phyloP scores from a whole-genome alignment of 2,113 vertebrate species.

The Hyaena hyaena region DNA sequence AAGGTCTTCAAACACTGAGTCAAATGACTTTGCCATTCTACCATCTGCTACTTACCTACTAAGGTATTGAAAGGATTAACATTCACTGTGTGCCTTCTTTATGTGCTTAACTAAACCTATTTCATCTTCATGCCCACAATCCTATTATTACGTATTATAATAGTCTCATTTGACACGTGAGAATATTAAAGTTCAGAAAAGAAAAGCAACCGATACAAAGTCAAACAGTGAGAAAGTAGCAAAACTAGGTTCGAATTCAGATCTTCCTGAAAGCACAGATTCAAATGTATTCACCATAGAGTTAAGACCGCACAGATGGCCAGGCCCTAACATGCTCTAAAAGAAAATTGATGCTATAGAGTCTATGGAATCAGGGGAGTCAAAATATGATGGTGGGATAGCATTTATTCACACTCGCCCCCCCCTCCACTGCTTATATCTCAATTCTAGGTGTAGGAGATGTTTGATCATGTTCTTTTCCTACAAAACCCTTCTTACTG shows the following conservation, averaged over 20 bases:
- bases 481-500: background rate
- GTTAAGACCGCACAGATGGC: background rate
- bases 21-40: background rate
- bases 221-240: background rate
- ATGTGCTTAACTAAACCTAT: background rate
- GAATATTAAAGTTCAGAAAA: slow-evolving; percentile 33
- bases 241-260: background rate
- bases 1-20: background rate
- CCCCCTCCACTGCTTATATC: background rate
- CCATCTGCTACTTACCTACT: background rate
- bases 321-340: background rate
- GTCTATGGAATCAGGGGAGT: background rate
- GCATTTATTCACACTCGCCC: background rate
- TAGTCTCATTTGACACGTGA: background rate
- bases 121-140: background rate
- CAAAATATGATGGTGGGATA: background rate
- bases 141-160: background rate
- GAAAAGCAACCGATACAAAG: background rate
- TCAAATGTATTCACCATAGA: background rate
- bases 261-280: background rate
- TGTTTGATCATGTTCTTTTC: background rate
- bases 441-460: background rate
- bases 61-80: background rate
- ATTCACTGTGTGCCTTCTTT: background rate
- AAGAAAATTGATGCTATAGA: background rate